phyloP scores from a whole-genome alignment of 2,888 invertebrate species.

The Fabriciana adippe region DNA sequence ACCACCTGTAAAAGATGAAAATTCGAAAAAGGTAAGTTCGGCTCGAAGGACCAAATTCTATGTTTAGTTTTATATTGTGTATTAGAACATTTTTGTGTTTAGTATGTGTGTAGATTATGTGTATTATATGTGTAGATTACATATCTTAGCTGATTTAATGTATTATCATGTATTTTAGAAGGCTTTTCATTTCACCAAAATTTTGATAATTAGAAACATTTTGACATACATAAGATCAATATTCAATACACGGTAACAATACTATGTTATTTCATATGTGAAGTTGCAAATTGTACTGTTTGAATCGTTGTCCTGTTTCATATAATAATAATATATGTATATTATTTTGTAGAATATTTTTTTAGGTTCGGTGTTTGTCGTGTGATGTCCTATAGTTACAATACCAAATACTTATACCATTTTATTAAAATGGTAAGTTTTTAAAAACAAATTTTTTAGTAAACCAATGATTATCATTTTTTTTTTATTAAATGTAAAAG shows the following conservation, averaged over 20 bases:
- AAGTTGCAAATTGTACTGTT: background rate
- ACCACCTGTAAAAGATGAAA: conserved; percentile 38
- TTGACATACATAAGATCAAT: too few relatives aligned
- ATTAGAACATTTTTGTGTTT: background rate
- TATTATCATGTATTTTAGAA: conserved; percentile 2
- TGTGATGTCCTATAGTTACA: conserved; percentile 7
- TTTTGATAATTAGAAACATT: too few relatives aligned
- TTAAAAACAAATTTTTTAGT: too few relatives aligned
- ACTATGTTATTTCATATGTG: background rate
- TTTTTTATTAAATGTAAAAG: too few relatives aligned
- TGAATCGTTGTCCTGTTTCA: background rate
- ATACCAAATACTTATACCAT: background rate
- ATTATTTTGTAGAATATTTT: background rate
- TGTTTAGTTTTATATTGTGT: background rate
- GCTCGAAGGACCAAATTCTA: conserved; percentile 13
- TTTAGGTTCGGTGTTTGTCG: conserved; percentile 20
- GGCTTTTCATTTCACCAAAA: background rate
- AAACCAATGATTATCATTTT: too few relatives aligned
- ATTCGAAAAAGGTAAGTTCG: conserved; percentile 41
- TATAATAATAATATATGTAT: background rate
- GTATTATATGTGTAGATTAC: background rate
- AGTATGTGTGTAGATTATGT: conserved; percentile 1
- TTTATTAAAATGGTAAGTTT: background rate
- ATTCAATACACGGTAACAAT: too few relatives aligned
- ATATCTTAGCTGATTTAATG: too few relatives aligned